phyloP scores from a whole-genome alignment of 1,140 invertebrate species.

The Chelonus insularis region DNA sequence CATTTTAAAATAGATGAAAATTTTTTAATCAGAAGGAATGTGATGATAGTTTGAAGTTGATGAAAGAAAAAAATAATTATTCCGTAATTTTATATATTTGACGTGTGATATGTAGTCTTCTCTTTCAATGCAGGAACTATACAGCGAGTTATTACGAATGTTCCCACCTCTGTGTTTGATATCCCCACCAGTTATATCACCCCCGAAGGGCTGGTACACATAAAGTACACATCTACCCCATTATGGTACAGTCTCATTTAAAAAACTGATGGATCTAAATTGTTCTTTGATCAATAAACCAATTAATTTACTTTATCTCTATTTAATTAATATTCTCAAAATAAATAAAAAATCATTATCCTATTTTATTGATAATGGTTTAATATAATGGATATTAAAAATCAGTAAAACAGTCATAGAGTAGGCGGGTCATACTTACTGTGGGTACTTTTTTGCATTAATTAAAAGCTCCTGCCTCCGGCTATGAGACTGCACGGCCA shows the following conservation, averaged over 20 bases:
- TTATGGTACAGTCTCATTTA: constrained; percentile 41
- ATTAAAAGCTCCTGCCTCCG: constrained; percentile 57
- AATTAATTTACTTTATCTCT: not conserved
- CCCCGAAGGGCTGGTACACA: constrained; percentile 40
- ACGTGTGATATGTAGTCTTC: not conserved
- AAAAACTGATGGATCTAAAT: constrained; percentile 23
- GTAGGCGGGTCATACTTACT: constrained; percentile 25
- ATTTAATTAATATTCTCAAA: no score
- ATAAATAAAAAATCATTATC: no score
- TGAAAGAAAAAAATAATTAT: constrained; percentile 8
- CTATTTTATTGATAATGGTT: no score
- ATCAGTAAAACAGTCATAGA: constrained; percentile 16
- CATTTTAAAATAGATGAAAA: not conserved
- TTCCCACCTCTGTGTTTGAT: constrained; percentile 40
- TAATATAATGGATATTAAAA: constrained; percentile 13
- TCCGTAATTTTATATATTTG: not conserved
- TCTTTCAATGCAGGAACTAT: constrained; percentile 30
- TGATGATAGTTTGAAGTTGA: not conserved
- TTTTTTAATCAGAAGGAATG: not conserved
- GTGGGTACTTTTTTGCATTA: constrained; percentile 47
- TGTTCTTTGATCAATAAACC: not conserved
- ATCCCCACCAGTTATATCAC: constrained; percentile 36
- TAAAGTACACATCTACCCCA: constrained; percentile 45
- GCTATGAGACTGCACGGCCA: constrained; percentile 48
- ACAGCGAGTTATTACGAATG: constrained; percentile 42